Evolutionary conservation across 2,888 invertebrate species (phyloP), one percentile per base, ranked within the genome.

Genomic region (Drosophila tanythrix): DNA sequence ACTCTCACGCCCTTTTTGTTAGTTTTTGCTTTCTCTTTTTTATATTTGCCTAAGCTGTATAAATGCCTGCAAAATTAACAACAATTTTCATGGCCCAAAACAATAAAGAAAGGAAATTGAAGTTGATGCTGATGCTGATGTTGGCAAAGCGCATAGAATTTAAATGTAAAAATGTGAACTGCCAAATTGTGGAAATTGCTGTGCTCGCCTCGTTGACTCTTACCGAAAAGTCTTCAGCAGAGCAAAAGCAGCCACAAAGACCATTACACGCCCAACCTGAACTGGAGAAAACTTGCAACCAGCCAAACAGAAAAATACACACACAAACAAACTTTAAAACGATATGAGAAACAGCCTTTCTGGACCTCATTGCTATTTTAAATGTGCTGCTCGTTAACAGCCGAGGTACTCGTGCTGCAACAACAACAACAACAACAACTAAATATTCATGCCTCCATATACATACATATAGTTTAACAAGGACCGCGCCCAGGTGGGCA

Each of bases 361-460:
- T 62, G 43, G 56, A 60, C 53, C 65, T 62, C 38, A 52, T 62
- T 66, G 70, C 66, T 52, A 73, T 70, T 73, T 79, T 64, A 82
- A 82, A 82, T 74, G 80, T 60, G 68, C 40, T 58, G 73, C 76
- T 79, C 76, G 82, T 81, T 79, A 81, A 80, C 68, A 76, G 81
- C 53, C 38, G 27, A 63, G 57, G 48, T 56, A 52, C 57, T 65
- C 58, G 56, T 77, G 61, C 56, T 69, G 70, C 71, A 70, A 61
- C 62, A 69, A 79, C 72, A 83, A 38, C 8, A 69, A n/a, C n/a
- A n/a, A 60, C 60, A 69, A 81, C 21, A 46, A 46, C 83, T 75
- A 81, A 88, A 76, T 76, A 82, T 82, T 79, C 74, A 63, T 61
- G 73, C 36, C 55, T 60, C 35, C 11, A 67, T 33, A 48, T n/a